Base-by-base conservation (phyloP, 2,113 vertebrate species). In the Plecturocebus donacophilus region DNA sequence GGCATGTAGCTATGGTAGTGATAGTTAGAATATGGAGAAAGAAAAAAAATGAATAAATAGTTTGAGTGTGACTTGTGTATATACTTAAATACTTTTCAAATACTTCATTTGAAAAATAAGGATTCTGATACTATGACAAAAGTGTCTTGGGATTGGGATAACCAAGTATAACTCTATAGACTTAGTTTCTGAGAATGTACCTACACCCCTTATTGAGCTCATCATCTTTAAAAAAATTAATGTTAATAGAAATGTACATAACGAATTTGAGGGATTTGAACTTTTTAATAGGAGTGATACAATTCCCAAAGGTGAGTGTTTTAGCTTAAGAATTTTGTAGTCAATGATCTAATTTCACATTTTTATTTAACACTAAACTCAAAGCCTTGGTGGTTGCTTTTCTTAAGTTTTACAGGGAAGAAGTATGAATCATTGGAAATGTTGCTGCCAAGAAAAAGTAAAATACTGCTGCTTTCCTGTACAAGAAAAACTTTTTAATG, bases 281-380 rank as follows among this genome's bases (percentile, higher is more conserved):
- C 49, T 76, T 91, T 70, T 64, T 19, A 27, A 27, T 42, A 40
- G 23, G 40, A 76, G 6, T 1, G 82, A 84, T 32, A 38, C 13
- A 68, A 20, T n/a, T 1, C 30, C 13, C n/a, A 87, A 84, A 76
- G 1, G 16, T 70, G 8, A 73, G 2, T 8, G 7, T 61, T 86
- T 86, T 68, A 77, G 21, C 5, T 94, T 96, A 91, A 83, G 21
- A 66, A 52, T 93, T 75, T 91, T 91, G 71, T 64, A 76, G 1
- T 12, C n/a, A 79, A 42, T 91, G 13, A 32, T 88, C 49, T 14
- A 85, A 21, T 56, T 92, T 91, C 6, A 81, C 8, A 71, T 83
- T 93, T 94, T 85, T 84, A 84, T 56, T 84, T 92, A 83, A 82
- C 75, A n/a, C 6, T 30, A 87, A 92, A 80, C 9, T 77, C 38